Evolutionary conservation across 2,888 invertebrate species (phyloP), one percentile per base, ranked within the genome.

Genomic region (Cyrtodaria siliqua): DNA sequence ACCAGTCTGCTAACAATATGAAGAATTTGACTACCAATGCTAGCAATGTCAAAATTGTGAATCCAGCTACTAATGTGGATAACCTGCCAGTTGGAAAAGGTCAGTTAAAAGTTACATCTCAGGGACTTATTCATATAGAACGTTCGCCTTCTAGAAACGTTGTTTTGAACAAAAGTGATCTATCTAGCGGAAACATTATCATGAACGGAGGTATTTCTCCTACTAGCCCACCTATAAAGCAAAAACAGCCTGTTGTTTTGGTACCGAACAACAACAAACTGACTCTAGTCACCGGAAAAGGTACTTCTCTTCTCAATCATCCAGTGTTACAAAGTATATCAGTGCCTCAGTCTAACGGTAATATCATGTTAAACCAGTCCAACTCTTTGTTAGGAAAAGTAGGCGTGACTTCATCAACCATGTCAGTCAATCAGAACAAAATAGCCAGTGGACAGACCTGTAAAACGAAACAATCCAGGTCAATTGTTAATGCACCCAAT

Each of bases 61-160:
- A 59, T 24, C 53, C 60, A 16, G 3, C 44, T 18, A 50, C 29
- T 16, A 44, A 50, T 38, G 44, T 53, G 16, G 60, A 50, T 8
- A 74, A 47, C 53, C 74, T 67, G 57, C 63, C 70, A 47, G n/a
- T 53, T 9, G 47, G 64, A 16, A 74, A 73, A 77, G 80, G 83
- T 75, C 83, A 84, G 47, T 66, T 86, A 16, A 83, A 83, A 69
- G 86, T 86, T 24, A 86, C 86, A n/a, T 71, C 84, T 70, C 83
- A 86, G 56, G 86, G 86, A 55, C 56, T 86, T 14, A 83, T 84
- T 24, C 72, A 78, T 50, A 68, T 78, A 63, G 68, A 69, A 64
- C 69, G 78, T 44, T 72, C 72, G 38, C 20, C 56, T 2, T 33
- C n/a, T n/a, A 57, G 20, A 14, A 57, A 47, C 26, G 14, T 49